Conservation (phyloP, 2,797 vertebrate genomes). For the Sebastes nivosus region DNA sequence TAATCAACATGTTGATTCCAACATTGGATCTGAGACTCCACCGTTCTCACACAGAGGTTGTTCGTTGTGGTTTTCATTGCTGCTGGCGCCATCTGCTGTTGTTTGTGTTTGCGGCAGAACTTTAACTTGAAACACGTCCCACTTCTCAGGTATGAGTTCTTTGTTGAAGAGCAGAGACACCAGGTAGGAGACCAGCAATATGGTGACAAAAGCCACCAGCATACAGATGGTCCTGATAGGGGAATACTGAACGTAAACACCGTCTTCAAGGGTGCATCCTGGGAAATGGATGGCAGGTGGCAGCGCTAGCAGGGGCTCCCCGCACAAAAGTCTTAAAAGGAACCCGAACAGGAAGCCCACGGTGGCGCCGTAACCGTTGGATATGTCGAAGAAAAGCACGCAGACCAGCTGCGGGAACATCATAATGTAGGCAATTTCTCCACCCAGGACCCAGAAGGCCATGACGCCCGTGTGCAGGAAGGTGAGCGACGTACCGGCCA, state of each 20-base stretch:
- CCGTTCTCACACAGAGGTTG: neutral
- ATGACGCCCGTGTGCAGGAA: slow-evolving; percentile 63
- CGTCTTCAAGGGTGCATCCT: slow-evolving; percentile 54
- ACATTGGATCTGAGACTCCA: neutral
- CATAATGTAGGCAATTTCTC: slow-evolving; percentile 77
- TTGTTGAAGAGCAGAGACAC: slow-evolving; percentile 34
- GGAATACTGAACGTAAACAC: slow-evolving; percentile 68
- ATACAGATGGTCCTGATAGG: slow-evolving; percentile 78
- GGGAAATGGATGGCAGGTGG: slow-evolving; percentile 67
- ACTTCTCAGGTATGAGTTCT: slow-evolving; percentile 31
- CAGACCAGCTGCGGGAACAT: slow-evolving; percentile 82
- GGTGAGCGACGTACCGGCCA: slow-evolving; percentile 61
- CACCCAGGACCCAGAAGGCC: slow-evolving; percentile 77
- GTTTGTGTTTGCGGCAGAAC: neutral
- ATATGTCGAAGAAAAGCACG: slow-evolving; percentile 68
- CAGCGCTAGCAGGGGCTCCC: slow-evolving; percentile 52
- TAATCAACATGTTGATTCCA: neutral
- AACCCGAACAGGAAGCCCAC: neutral
- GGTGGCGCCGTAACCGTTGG: slow-evolving; percentile 68
- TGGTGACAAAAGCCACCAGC: slow-evolving; percentile 60
- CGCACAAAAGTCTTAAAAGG: slow-evolving; percentile 19
- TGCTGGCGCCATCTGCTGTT: neutral
- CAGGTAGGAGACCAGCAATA: slow-evolving; percentile 29
- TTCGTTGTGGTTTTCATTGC: neutral
- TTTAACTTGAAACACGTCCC: slow-evolving; percentile 41